Conservation (phyloP, 2,113 vertebrate species). For the Oophaga pumilio region DNA sequence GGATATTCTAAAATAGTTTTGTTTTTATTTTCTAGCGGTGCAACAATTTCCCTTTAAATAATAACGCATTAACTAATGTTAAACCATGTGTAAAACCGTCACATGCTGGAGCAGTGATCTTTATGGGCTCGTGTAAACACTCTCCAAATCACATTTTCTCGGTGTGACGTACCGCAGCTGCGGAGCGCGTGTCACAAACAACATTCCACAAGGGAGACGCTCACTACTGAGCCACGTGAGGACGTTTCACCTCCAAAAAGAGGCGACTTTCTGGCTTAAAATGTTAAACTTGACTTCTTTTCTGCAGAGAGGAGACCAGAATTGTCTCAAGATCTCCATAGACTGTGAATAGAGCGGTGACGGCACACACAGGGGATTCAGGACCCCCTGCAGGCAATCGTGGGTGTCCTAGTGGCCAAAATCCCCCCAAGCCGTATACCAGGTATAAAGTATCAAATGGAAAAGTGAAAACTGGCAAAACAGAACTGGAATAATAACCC, state of each 20-base stretch:
- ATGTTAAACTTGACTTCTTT: neutral
- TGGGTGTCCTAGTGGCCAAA: too few species aligned
- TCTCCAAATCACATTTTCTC: conserved; percentile 11
- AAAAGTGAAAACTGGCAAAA: too few species aligned
- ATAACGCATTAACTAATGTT: conserved; percentile 16
- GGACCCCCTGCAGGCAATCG: too few species aligned
- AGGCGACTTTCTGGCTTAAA: neutral
- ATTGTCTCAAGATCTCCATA: too few species aligned
- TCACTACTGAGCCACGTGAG: neutral
- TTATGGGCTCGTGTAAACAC: conserved; percentile 12
- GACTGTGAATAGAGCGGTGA: too few species aligned
- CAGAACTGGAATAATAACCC: neutral
- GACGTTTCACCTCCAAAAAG: conserved; percentile 9
- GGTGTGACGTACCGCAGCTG: neutral
- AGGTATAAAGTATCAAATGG: too few species aligned
- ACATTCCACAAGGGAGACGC: conserved; percentile 35
- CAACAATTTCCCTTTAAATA: neutral
- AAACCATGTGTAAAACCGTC: neutral
- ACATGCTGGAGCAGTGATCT: conserved; percentile 11
- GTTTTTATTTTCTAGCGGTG: neutral
- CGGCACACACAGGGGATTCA: too few species aligned
- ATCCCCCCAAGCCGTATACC: too few species aligned
- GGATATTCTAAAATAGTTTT: neutral
- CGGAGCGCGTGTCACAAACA: conserved; percentile 24
- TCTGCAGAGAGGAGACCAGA: neutral